Evolutionary conservation across 1,140 invertebrate genomes (phyloP).

Genomic region (Drosophila navojoa): DNA sequence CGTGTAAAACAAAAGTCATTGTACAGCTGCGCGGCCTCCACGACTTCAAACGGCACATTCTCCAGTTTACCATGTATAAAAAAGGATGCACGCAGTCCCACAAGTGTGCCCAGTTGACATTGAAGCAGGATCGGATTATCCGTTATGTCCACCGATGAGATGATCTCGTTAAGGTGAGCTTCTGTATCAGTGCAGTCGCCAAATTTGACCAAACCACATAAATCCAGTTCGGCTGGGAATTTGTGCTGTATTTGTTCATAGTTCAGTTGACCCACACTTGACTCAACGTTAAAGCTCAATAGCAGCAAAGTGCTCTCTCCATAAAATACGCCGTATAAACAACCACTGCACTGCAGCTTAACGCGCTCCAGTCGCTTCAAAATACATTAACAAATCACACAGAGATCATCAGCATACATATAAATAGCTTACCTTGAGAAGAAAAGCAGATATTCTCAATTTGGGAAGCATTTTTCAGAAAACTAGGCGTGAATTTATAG

Average conservation of each 20-base stretch:
- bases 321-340: constrained; percentile 90
- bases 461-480: constrained; percentile 83
- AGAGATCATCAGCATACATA: not conserved
- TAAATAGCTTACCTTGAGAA: constrained; percentile 82
- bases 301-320: constrained; percentile 88
- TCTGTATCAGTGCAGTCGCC: constrained; percentile 85
- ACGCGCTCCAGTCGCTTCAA: constrained; percentile 85
- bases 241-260: constrained; percentile 86
- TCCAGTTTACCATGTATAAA: constrained; percentile 89
- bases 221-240: constrained; percentile 89
- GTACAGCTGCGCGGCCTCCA: constrained; percentile 87
- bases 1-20: constrained; percentile 88
- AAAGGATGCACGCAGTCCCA: constrained; percentile 87
- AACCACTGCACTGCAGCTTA: constrained; percentile 86
- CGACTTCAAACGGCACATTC: constrained; percentile 86
- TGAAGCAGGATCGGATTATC: constrained; percentile 90
- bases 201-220: constrained; percentile 89
- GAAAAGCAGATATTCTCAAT: constrained; percentile 84
- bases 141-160: constrained; percentile 90
- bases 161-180: constrained; percentile 86
- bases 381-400: not conserved
- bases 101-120: constrained; percentile 85
- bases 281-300: constrained; percentile 87
- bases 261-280: constrained; percentile 85
- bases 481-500: constrained; percentile 29